These are phyloP conservation scores for Ceratotherium simum DNA, from an alignment of 2,113 vertebrate species.

Conservation along the genomic window DNA sequence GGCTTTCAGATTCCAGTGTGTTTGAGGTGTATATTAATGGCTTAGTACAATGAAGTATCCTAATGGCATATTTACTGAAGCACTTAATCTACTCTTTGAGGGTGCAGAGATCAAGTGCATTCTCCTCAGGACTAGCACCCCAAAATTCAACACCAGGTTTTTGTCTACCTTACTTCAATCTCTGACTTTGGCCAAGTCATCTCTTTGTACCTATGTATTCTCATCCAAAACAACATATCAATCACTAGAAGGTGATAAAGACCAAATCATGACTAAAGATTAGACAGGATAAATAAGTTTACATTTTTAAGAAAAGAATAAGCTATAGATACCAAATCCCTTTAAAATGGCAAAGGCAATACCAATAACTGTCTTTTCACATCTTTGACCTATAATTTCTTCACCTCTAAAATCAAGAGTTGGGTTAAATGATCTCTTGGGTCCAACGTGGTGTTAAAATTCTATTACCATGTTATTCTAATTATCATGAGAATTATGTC, in stretches of 20 bases:
- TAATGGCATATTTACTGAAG: constrained; percentile 63
- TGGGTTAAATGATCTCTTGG: constrained; percentile 37
- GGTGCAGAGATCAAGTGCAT: constrained; percentile 66
- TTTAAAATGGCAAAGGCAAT: constrained; percentile 30
- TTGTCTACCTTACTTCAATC: neutral
- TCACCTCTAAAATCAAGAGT: constrained; percentile 40
- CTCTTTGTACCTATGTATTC: constrained; percentile 9
- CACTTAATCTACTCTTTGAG: constrained; percentile 49
- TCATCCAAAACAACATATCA: neutral
- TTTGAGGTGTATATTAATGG: constrained; percentile 8
- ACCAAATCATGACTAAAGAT: neutral
- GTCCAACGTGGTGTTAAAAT: neutral
- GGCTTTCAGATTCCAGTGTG: neutral
- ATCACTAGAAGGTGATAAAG: constrained; percentile 40
- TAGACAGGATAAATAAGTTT: constrained; percentile 11
- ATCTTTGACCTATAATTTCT: constrained; percentile 37
- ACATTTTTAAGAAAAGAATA: constrained; percentile 27
- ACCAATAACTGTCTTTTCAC: neutral
- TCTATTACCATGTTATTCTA: neutral
- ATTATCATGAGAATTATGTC: neutral
- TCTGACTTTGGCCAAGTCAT: constrained; percentile 39
- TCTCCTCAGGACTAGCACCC: neutral
- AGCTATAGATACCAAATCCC: neutral
- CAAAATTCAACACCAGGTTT: constrained; percentile 10
- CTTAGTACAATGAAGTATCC: constrained; percentile 49